Percentiles rank a stretch among this genome's conserved stretches.
These are phyloP conservation scores for Falco berigora DNA, from an alignment of 2,797 vertebrate species.

Conservation along the genomic window DNA sequence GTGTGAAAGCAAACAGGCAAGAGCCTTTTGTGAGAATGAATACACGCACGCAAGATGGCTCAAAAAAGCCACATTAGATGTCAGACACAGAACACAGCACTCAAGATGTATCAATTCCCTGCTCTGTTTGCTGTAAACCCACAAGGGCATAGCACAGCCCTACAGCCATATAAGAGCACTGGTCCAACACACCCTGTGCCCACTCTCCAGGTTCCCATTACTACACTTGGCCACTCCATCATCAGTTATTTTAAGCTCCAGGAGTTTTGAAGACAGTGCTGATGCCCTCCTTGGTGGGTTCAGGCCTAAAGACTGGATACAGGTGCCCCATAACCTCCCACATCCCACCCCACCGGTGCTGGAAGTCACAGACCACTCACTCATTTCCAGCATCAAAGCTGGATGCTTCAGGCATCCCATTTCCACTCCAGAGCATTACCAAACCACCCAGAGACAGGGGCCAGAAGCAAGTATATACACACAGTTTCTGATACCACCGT, in stretches of 20 bases:
- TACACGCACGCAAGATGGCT: neutral
- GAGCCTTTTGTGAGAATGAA: neutral
- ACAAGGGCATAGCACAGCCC: neutral
- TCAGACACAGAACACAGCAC: neutral
- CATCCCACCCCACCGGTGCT: neutral
- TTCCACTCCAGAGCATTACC: neutral
- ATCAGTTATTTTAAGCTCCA: neutral
- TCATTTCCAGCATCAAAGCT: neutral
- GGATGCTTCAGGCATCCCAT: neutral
- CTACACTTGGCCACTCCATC: no score
- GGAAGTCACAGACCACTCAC: neutral
- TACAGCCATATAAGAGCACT: accelerated
- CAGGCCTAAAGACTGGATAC: neutral
- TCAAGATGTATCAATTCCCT: neutral
- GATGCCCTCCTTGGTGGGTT: neutral
- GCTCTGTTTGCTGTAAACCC: neutral
- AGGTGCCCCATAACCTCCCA: neutral
- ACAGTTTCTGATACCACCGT: neutral
- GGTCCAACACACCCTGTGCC: neutral
- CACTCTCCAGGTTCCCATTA: accelerated
- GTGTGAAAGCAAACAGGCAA: slow-evolving; percentile 14
- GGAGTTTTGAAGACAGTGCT: neutral
- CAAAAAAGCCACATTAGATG: neutral
- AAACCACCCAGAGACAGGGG: neutral
- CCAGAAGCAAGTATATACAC: accelerated